Base-by-base conservation (phyloP, 2,113 vertebrate genomes). In the Ifrita kowaldi region DNA sequence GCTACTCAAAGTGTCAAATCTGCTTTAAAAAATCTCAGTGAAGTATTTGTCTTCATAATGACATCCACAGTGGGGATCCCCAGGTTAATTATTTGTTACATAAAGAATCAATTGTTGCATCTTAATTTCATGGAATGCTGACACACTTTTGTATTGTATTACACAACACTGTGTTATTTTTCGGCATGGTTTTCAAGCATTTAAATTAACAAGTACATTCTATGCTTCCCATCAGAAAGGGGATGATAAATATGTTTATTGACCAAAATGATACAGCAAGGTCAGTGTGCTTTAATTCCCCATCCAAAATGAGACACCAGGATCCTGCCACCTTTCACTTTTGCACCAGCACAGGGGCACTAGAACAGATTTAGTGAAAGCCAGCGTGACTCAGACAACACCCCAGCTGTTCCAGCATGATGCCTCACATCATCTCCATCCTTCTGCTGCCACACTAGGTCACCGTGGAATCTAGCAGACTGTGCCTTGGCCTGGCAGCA, bases 11-110 rank as follows among this genome's bases (percentile, higher is more conserved):
- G 44, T 47, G 28, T 84, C 74, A 90, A 87, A 94, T 9, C 20
- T 3, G 2, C 41, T 55, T 87, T 28, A 59, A 89, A 91, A 82
- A 68, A 27, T 59, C 53, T 86, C 90, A 69, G n/a, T 70, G 52
- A 79, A 24, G 21, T 64, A 75, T 80, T 94, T 95, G n/a, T 80
- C 79, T 88, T 93, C 73, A 81, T 86, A 95, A 92, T 74, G 47
- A 20, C 67, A 82, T 44, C 41, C 75, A 91, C 50, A 67, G 14
- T 27, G 16, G 50, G 59, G 33, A 65, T 78, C 44, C 19, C 39
- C 56, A 76, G 60, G 60, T 93, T 95, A 95, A 95, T 92, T 86
- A 71, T 18, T 7, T 74, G 22, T 44, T 85, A 83, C 6, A 60
- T 60, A 52, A 77, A 90, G 57, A 86, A 70, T 18, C 57, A 63